Evolutionary conservation across 2,113 vertebrate species (phyloP), one percentile per base, ranked within the genome.

Genomic region (Podarcis raffonei): DNA sequence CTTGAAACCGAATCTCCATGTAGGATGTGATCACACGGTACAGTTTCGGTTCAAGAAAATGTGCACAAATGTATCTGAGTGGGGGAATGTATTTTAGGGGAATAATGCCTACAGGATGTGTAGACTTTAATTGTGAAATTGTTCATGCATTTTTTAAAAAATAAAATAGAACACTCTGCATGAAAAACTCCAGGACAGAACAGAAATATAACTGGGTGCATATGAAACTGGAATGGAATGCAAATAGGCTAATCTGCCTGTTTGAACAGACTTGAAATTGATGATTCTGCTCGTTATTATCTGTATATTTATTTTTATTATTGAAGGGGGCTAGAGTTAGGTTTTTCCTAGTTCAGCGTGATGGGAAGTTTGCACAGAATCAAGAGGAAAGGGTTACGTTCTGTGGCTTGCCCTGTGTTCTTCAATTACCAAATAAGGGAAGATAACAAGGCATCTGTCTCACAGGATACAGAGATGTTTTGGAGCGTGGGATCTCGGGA

Each of bases 341-440:
- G 83, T 75, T 27, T 0, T 48, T 42, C 68, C 25, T 69, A 87
- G 20, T 27, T 30, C 4, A 30, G n/a, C 3, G 2, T 20, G 69
- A 0, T 81, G 74, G 37, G 75, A 90, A 90, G 23, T 78, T 92
- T 79, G 88, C 80, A 69, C 4, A 78, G 81, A 53, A 91, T 53
- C 80, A 87, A 82, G 37, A 53, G 85, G 39, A 30, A 89, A 89
- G 94, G 81, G 81, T 90, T 87, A 18, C 48, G 83, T 85, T 25
- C 57, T 87, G 37, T 6, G 93, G 42, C 6, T 86, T 90, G n/a
- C 76, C 68, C 90, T 65, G 12, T 48, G 2, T 3, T 6, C 9
- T 79, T 90, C 88, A 71, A 20, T 59, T 79, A 0, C 27, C 89
- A 90, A 82, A 76, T 81, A 62, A 6, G 18, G 81, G 89, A 90